Base-by-base conservation (phyloP, 2,113 vertebrate species). In the Pygathrix nemaeus region DNA sequence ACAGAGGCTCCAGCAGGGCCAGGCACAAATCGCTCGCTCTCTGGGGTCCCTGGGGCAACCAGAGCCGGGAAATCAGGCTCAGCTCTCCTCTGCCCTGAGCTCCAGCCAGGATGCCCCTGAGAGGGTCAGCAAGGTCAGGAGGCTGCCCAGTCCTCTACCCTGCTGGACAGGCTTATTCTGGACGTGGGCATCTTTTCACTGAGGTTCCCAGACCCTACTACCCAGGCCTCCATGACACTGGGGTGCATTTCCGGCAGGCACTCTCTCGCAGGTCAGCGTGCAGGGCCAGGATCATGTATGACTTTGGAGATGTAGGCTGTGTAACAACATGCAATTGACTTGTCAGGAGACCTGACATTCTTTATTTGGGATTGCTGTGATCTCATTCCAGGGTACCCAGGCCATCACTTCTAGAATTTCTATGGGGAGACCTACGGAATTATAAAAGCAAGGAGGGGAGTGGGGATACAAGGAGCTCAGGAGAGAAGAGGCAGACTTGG, bases 191-290 rank as follows among this genome's bases (percentile, higher is more conserved):
- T 95, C 84, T 84, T 86, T 66, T 6, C 17, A 18, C 30, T 97
- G 97, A 96, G 97, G 96, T 92, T 98, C 95, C 97, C 96, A 98
- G 99, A 98, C 98, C 98, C 97, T 90, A 92, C 98, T 98, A 98
- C 98, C 97, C 98, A 98, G 98, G 98, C 98, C 93, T 97, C 99
- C 98, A 96, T 98, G 98, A 98, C 72, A 32, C 85, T 89, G 61
- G 61, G 12, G 97, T 97, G 97, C 98, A 94, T 97, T 98, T 99
- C 97, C 98, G 98, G 98, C 98, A 94, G 98, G 85, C n/a, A 52
- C 18, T 50, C 90, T 96, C 79, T 23, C 40, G 66, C 85, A 94
- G 38, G 95, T 89, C 93, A 84, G 94, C 55, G 97, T 95, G 88
- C 40, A 35, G 96, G 97, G 98, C 98, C 98, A 97, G 97, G 91